These are phyloP conservation scores for Antheraea assamensis DNA, from an alignment of 2,888 invertebrate species.

Conservation along the genomic window DNA sequence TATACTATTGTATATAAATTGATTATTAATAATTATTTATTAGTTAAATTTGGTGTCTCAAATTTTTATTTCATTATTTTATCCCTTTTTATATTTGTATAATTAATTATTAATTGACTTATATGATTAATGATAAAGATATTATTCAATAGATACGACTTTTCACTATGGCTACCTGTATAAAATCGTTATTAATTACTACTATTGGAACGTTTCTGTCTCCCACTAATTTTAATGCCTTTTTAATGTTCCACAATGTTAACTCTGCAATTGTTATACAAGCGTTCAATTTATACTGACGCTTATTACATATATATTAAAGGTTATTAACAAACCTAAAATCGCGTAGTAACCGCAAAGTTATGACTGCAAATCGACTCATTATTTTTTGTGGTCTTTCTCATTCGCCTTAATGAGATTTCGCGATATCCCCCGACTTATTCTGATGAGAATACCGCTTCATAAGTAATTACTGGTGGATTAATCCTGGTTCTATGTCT, in stretches of 20 bases:
- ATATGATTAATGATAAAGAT: no score
- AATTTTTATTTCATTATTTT: no score
- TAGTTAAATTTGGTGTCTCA: no score
- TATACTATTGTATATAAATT: background rate
- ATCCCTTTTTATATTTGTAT: no score
- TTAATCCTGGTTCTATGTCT: constrained; percentile 36
- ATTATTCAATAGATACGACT: background rate
- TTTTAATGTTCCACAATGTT: background rate
- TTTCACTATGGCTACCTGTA: background rate
- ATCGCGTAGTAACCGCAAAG: background rate
- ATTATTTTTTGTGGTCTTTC: constrained; percentile 66
- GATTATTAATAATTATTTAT: no score
- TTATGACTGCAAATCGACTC: constrained; percentile 38
- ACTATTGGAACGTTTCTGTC: background rate
- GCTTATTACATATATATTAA: background rate
- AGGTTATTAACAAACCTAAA: background rate
- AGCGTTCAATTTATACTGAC: background rate
- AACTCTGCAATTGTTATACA: background rate
- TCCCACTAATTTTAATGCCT: background rate
- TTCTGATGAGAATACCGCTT: constrained; percentile 49
- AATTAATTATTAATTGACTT: no score
- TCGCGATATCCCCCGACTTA: constrained; percentile 47
- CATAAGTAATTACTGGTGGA: constrained; percentile 49
- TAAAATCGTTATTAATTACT: background rate
- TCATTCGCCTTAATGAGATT: constrained; percentile 64